A percentile compares a stretch with the other conserved stretches of the same genome.
phyloP scores from a whole-genome alignment of 2,888 invertebrate genomes.

The Trissonchulus sp. region DNA sequence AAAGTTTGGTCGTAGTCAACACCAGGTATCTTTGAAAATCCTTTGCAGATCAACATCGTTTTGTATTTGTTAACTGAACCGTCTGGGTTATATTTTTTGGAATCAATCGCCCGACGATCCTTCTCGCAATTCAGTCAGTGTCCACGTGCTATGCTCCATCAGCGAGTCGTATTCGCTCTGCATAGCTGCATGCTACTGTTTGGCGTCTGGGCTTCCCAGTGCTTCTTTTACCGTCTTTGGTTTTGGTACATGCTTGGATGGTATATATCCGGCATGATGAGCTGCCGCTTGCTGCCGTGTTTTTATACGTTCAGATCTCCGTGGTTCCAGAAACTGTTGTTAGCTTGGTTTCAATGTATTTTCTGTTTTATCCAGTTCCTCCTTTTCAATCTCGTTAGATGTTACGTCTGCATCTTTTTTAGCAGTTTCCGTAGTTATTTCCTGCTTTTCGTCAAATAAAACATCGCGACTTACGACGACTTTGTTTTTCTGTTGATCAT shows the following conservation, averaged over 20 bases:
- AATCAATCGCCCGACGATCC: slow-evolving; percentile 33
- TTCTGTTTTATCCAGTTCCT: too few species aligned
- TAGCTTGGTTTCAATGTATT: too few species aligned
- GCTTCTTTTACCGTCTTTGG: slow-evolving; percentile 33
- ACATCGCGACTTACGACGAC: background rate
- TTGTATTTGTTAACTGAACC: slow-evolving; percentile 39
- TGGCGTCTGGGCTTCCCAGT: slow-evolving; percentile 26
- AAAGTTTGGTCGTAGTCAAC: slow-evolving; percentile 42
- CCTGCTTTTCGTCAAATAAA: background rate
- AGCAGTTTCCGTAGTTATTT: background rate
- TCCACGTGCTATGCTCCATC: slow-evolving; percentile 37
- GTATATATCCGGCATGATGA: slow-evolving; percentile 9
- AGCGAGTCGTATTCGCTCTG: slow-evolving; percentile 33
- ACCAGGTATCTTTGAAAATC: slow-evolving; percentile 36
- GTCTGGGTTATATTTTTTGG: slow-evolving; percentile 36
- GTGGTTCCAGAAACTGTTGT: too few species aligned
- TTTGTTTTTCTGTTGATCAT: background rate
- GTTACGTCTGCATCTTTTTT: background rate
- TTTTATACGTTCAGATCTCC: slow-evolving; percentile 13
- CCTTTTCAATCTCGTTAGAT: too few species aligned
- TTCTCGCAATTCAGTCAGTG: slow-evolving; percentile 33
- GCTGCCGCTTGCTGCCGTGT: background rate
- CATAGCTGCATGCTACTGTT: slow-evolving; percentile 35
- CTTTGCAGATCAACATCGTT: slow-evolving; percentile 38
- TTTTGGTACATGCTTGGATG: too few species aligned